Evolutionary conservation across 2,888 invertebrate genomes (phyloP), one percentile per base, ranked within the genome.

Genomic region (Terebella lapidaria): DNA sequence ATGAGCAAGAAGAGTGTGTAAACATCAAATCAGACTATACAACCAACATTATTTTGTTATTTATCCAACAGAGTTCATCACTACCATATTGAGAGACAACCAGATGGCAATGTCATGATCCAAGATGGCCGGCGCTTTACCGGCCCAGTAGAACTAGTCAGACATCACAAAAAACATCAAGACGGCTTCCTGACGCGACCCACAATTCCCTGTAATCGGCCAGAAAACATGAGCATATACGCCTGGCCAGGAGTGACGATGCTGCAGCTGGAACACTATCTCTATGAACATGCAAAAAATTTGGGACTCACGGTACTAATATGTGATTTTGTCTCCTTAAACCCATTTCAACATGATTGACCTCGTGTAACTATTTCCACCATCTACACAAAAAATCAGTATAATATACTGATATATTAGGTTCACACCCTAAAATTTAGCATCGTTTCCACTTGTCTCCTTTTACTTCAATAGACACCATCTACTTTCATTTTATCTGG

Each of bases 211-310:
- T 79, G 80, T 62, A 67, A 71, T 30, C 64, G 80, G 53, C 64
- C 67, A 1, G 66, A 69, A 24, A 69, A 68, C 30, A 72, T 72
- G 60, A 66, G 69, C 2, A 77, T 79, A 3, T 71, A 79, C 29
- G 77, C 78, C 22, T 79, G 77, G 67, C 68, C 76, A 10, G 79
- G 79, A 18, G 76, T 81, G 66, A 75, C 77, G 4, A 74, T 75
- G 65, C 66, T 67, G 28, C 78, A 79, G 47, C 66, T 81, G 10
- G 79, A 80, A 57, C 65, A 70, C 49, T 68, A 70, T 30, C 65
- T 79, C 25, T 57, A 72, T 15, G 61, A 66, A 22, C 74, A 72
- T 58, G 75, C 74, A 20, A 67, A 70, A 30, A 64, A 66, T 28
- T 70, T 71, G 54, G 71, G 66, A 63, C 67, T 72, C 58, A 55